phyloP scores from a whole-genome alignment of 2,888 invertebrate species.

The Sphaeridia pumilis region DNA sequence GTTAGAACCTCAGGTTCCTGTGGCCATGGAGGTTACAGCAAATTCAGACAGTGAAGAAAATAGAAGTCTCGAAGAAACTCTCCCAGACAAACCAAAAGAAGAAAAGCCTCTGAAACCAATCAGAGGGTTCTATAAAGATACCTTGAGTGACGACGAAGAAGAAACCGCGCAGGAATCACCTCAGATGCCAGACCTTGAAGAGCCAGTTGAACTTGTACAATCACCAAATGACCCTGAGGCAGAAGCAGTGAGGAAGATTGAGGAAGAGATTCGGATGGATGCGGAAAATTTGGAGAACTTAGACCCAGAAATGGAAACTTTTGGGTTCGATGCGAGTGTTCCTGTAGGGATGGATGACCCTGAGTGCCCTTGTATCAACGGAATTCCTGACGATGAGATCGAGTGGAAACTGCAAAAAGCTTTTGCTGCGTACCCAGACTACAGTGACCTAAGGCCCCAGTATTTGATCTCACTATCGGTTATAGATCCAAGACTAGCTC shows the following conservation, averaged over 20 bases:
- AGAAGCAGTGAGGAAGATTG: too few relatives aligned
- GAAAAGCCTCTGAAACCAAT: not conserved
- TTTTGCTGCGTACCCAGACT: not conserved
- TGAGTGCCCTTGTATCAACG: not conserved
- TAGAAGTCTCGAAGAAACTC: too few relatives aligned
- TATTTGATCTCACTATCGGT: not conserved
- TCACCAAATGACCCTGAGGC: too few relatives aligned
- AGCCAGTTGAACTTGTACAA: too few relatives aligned
- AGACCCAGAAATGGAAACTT: not conserved
- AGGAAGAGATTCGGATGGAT: too few relatives aligned
- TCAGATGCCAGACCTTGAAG: not conserved
- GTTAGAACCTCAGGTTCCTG: not conserved
- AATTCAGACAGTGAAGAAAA: not conserved
- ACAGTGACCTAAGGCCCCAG: not conserved
- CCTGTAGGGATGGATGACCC: not conserved
- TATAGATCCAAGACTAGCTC: not conserved
- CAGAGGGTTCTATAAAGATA: not conserved
- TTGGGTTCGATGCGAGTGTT: not conserved
- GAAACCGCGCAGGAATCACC: not conserved
- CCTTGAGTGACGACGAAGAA: slow-evolving; percentile 2
- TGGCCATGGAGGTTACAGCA: not conserved
- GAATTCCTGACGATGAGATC: not conserved
- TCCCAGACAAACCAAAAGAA: not conserved
- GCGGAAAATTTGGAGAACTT: too few relatives aligned
- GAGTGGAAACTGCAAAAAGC: not conserved